Conservation (phyloP, 2,113 vertebrate species). For the Chinchilla lanigera region DNA sequence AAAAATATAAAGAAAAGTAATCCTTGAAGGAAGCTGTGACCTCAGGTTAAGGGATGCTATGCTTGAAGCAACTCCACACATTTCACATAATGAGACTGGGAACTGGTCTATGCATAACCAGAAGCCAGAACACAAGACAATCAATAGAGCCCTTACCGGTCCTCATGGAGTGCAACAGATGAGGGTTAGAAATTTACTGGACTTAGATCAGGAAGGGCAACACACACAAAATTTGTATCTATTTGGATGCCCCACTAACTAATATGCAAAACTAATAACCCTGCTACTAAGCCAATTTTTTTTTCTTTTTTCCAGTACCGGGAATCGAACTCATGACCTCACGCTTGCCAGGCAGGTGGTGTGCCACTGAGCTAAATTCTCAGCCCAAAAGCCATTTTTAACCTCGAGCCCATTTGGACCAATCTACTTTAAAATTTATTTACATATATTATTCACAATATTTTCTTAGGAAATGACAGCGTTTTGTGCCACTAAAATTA, state of each 20-base stretch:
- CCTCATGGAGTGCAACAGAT: not conserved
- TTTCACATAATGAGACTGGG: not conserved
- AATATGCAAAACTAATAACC: not conserved
- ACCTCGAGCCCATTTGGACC: not conserved
- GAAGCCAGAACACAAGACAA: not conserved
- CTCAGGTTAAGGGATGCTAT: not conserved
- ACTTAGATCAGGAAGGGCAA: not conserved
- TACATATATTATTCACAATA: not conserved
- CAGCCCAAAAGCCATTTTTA: not conserved
- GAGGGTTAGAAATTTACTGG: not conserved
- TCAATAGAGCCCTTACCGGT: no score
- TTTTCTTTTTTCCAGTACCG: no score
- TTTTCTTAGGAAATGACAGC: not conserved
- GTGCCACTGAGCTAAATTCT: no score
- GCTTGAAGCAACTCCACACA: not conserved
- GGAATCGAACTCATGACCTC: no score
- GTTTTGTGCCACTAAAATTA: not conserved
- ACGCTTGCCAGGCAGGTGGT: no score
- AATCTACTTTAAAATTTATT: not conserved
- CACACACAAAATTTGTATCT: not conserved
- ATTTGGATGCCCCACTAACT: not conserved
- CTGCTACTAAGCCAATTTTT: no score
- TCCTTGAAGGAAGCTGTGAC: not conserved
- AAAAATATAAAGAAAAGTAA: not conserved
- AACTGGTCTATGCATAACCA: not conserved